Evolutionary conservation across 2,888 invertebrate species (phyloP), one percentile per base, ranked within the genome.

Genomic region (Crioceris asparagi): DNA sequence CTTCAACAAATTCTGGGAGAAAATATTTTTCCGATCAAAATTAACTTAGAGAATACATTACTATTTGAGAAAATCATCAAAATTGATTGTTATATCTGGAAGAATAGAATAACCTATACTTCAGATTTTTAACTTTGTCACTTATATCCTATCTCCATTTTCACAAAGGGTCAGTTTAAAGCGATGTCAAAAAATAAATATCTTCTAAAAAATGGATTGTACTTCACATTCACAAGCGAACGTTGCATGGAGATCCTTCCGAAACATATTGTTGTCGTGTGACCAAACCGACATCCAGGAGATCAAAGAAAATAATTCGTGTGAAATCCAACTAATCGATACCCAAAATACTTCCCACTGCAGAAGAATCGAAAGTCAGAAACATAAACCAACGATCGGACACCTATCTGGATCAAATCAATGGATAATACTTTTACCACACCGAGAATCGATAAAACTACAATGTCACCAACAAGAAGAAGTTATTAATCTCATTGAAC

Each of bases 381-480:
- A 14, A 5, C 17, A 2, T 2, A 17, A 18, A 17, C 32, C 32
- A 17, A 32, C 19, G 19, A 14, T 18, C 17, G 18, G 12, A 17
- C 17, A 19, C n/a, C 11, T 32, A 11, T 17, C 17, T 14, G 11
- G 19, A 11, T 10, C 18, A 17, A 17, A 17, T 18, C 17, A 32
- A 17, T 32, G 32, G 19, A 18, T 17, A 6, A 14, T 17, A 17
- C 5, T 32, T 2, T 19, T 18, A 14, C 32, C 32, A 4, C 4
- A 25, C 4, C 11, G 12, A 25, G 6, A n/a, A 4, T 4, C 12
- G 3, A 3, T 6, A 25, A 25, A 25, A 25, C 8, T 17, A 4
- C 14, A 18, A n/a, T 32, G 32, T n/a, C 12, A 18, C 14, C 5
- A 32, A 17, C 32, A 32, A 32, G 19, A 32, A 14, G 7, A 32